A percentile compares a stretch with the other conserved stretches of the same genome.
phyloP scores from a whole-genome alignment of 2,888 invertebrate genomes.

The Lasioglossum marginatum region DNA sequence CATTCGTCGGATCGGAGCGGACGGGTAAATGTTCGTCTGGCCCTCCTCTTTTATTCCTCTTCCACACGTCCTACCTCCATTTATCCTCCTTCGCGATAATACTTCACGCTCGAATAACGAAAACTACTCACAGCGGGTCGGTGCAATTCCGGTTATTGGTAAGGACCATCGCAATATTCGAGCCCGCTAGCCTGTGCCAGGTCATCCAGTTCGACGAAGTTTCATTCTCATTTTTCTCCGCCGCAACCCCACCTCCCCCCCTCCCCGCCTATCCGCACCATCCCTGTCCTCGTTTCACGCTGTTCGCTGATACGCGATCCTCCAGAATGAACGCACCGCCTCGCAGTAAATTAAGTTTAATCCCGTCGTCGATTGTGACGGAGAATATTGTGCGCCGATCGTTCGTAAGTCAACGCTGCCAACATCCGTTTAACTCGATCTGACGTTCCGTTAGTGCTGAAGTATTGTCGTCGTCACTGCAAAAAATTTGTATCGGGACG shows the following conservation, averaged over 20 bases:
- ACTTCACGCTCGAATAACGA: conserved; percentile 71
- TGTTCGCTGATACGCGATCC: neutral
- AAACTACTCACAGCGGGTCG: conserved; percentile 69
- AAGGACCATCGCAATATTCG: conserved; percentile 56
- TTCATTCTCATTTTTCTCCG: conserved; percentile 33
- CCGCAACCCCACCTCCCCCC: neutral
- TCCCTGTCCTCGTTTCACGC: conserved; percentile 18
- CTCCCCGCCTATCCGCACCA: neutral
- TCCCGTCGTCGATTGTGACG: conserved; percentile 1
- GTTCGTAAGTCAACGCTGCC: neutral
- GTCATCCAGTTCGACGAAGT: conserved; percentile 34
- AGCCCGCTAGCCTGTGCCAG: conserved; percentile 25
- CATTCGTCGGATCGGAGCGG: conserved; percentile 63
- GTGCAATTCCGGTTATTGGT: conserved; percentile 68
- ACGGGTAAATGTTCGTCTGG: conserved; percentile 71
- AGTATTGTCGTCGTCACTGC: neutral
- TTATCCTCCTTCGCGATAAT: conserved; percentile 73
- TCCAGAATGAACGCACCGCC: neutral
- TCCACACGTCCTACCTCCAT: conserved; percentile 67
- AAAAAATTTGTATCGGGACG: neutral
- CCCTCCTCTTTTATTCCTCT: conserved; percentile 70
- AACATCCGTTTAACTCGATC: neutral
- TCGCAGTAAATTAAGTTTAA: conserved; percentile 20
- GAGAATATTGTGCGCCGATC: neutral
- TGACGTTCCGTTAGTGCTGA: neutral